phyloP scores from a whole-genome alignment of 23 tunicate species.

The Botrylloides violaceus region DNA sequence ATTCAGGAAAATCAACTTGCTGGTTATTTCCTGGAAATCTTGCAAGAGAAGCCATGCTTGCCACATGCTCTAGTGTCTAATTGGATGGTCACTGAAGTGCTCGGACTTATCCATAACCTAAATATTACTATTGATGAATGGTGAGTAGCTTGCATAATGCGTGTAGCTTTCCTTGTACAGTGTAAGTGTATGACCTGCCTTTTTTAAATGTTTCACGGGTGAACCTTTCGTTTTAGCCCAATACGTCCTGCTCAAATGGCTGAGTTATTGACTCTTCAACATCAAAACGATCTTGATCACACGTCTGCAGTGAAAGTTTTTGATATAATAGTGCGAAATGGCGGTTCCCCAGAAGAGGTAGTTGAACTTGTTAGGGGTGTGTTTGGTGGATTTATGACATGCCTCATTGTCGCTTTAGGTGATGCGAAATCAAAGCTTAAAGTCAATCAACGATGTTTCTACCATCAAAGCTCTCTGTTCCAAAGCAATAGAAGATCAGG shows the following conservation, averaged over 20 bases:
- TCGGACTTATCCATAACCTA: slow-evolving; percentile 17
- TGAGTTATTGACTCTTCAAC: slow-evolving; percentile 12
- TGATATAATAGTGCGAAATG: background rate
- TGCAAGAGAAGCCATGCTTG: slow-evolving; percentile 4
- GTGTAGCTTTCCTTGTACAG: background rate
- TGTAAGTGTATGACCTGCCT: background rate
- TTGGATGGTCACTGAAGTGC: slow-evolving; percentile 7
- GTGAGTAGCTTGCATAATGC: background rate
- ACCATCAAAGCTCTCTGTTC: slow-evolving; percentile 20
- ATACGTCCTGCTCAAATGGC: slow-evolving; percentile 16
- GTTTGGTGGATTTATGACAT: too few species aligned
- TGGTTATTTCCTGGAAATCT: slow-evolving; percentile 21
- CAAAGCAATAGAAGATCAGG: slow-evolving; percentile 3
- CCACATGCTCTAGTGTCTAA: background rate
- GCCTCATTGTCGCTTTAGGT: too few species aligned
- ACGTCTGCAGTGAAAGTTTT: slow-evolving; percentile 18
- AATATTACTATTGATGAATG: slow-evolving; percentile 11
- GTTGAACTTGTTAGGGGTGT: too few species aligned
- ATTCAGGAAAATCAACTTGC: slow-evolving; percentile 21
- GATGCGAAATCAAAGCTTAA: slow-evolving; percentile 40
- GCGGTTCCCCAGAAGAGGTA: slow-evolving; percentile 16
- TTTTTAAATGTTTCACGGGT: too few species aligned
- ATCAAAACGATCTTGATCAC: slow-evolving; percentile 23
- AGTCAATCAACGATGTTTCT: slow-evolving; percentile 23
- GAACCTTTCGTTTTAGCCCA: slow-evolving; percentile 22